Evolutionary conservation across 2,797 vertebrate genomes (phyloP).

Genomic region (Lepilemur ruficaudatus): DNA sequence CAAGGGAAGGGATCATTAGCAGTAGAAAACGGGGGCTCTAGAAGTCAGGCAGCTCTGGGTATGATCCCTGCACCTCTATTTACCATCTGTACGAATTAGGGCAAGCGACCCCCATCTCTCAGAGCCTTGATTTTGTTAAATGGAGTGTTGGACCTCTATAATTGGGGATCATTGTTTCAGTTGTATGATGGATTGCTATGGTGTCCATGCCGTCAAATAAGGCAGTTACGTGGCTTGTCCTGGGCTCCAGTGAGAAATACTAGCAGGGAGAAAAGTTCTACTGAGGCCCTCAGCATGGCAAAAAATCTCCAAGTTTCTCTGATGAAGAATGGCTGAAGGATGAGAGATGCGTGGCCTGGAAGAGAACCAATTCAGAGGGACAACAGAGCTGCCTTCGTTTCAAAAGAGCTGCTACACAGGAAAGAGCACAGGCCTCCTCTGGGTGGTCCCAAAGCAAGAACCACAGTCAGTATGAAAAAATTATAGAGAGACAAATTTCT

Average conservation of each 20-base stretch:
- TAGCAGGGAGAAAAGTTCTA: constrained; percentile 6
- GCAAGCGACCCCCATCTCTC: background rate
- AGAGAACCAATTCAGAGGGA: background rate
- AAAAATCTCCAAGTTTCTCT: background rate
- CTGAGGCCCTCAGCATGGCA: background rate
- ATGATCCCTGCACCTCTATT: background rate
- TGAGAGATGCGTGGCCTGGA: background rate
- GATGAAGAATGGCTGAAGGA: background rate
- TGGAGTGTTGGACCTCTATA: background rate
- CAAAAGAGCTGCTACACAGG: background rate
- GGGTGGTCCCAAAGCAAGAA: background rate
- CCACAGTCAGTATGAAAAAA: background rate
- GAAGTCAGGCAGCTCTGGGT: background rate
- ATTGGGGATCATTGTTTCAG: background rate
- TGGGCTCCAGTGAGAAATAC: background rate
- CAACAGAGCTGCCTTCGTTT: background rate
- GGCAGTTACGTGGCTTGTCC: background rate
- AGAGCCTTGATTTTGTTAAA: background rate
- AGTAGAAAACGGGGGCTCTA: background rate
- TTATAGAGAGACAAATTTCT: background rate
- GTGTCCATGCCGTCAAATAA: background rate
- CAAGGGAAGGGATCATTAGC: background rate
- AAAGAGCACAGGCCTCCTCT: background rate
- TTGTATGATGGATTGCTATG: background rate
- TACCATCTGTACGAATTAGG: background rate